Percentiles rank a stretch among this genome's conserved stretches.
phyloP scores from a whole-genome alignment of 2,888 invertebrate species.

The Petrolisthes manimaculis region DNA sequence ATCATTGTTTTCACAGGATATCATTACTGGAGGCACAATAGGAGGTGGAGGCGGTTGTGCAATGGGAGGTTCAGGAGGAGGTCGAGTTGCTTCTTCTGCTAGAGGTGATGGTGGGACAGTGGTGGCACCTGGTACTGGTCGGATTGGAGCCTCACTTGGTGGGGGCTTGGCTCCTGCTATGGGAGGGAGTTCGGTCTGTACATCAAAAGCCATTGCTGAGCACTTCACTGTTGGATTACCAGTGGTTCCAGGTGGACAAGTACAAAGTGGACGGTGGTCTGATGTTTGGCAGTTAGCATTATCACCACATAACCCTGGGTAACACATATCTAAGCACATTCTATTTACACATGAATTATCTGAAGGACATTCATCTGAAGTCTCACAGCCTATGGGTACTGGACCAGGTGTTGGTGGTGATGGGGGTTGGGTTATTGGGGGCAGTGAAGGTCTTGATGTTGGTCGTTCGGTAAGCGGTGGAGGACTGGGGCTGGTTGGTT shows the following conservation, averaged over 20 bases:
- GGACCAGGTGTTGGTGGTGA: constrained; percentile 45
- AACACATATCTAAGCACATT: constrained; percentile 84
- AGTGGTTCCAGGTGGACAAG: constrained; percentile 68
- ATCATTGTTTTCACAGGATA: constrained; percentile 81
- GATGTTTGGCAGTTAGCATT: constrained; percentile 68
- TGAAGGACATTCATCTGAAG: constrained; percentile 85
- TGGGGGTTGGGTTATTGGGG: constrained; percentile 68
- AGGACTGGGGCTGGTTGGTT: constrained; percentile 17
- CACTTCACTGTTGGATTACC: constrained; percentile 69
- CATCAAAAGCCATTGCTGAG: constrained; percentile 45
- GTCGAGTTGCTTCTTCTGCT: constrained; percentile 29
- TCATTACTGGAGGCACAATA: constrained; percentile 32
- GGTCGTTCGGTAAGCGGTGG: constrained; percentile 31
- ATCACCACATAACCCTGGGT: constrained; percentile 79
- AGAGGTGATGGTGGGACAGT: constrained; percentile 25
- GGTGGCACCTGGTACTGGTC: constrained; percentile 34
- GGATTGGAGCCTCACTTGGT: constrained; percentile 18
- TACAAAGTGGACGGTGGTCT: constrained; percentile 68
- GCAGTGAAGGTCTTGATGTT: constrained; percentile 23
- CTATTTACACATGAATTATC: constrained; percentile 86
- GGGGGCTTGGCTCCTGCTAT: constrained; percentile 27
- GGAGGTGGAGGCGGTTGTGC: constrained; percentile 47
- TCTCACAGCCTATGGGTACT: constrained; percentile 81
- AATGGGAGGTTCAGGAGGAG: constrained; percentile 20
- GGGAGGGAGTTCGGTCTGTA: constrained; percentile 24